phyloP scores from a whole-genome alignment of 2,888 invertebrate genomes.

The Anaspis maculata region DNA sequence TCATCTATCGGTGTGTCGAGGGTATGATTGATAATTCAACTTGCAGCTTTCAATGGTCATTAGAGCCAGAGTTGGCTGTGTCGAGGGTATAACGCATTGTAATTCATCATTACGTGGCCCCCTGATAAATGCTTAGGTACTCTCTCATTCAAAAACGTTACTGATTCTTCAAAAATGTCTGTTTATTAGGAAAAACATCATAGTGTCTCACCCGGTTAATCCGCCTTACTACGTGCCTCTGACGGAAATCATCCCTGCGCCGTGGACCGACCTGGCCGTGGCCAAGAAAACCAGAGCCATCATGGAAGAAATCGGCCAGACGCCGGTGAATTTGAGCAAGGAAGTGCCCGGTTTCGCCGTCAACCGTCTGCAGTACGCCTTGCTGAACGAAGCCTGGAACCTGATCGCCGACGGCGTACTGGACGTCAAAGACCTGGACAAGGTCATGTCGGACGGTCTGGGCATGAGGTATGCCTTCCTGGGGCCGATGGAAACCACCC shows the following conservation, averaged over 20 bases:
- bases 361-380: slow-evolving; percentile 92
- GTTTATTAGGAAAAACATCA: slow-evolving; percentile 52
- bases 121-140: no score
- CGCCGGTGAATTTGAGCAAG: slow-evolving; percentile 74
- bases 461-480: slow-evolving; percentile 94
- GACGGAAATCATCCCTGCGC: slow-evolving; percentile 89
- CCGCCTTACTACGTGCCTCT: slow-evolving; percentile 94
- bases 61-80: no score
- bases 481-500: slow-evolving; percentile 88
- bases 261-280: slow-evolving; percentile 80
- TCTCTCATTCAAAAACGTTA: no score
- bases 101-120: no score
- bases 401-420: slow-evolving; percentile 79
- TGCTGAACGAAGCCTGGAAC: slow-evolving; percentile 87
- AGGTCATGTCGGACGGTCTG: slow-evolving; percentile 88
- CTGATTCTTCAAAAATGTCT: no score
- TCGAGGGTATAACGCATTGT: no score
- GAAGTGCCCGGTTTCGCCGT: slow-evolving; percentile 91
- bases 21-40: no score
- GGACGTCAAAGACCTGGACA: slow-evolving; percentile 80
- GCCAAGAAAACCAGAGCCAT: slow-evolving; percentile 63
- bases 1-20: no score
- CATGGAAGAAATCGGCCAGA: slow-evolving; percentile 86
- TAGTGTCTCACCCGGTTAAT: slow-evolving; percentile 92
- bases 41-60: no score